Evolutionary conservation across 2,797 vertebrate genomes (phyloP).

Genomic region (Vespertilio murinus): DNA sequence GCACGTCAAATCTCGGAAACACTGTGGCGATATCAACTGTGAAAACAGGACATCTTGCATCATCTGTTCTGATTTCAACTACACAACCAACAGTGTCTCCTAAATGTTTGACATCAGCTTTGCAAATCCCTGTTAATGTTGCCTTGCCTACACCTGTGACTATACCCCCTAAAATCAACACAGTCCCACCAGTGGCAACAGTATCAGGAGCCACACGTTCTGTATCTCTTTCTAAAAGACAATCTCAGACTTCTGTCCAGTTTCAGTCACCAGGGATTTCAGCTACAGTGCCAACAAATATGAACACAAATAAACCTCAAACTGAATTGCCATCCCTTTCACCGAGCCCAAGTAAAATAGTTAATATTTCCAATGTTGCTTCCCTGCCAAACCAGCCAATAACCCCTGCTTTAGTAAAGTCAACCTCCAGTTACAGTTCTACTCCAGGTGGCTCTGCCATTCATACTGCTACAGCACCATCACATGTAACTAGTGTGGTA

Average conservation of each 20-base stretch:
- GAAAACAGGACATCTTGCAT: constrained; percentile 89
- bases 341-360: constrained; percentile 78
- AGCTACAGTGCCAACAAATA: constrained; percentile 79
- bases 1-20: constrained; percentile 82
- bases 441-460: constrained; percentile 53
- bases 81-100: constrained; percentile 83
- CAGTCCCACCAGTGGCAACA: constrained; percentile 76
- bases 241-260: constrained; percentile 75
- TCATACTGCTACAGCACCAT: constrained; percentile 74
- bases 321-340: constrained; percentile 68
- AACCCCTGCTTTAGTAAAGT: constrained; percentile 78
- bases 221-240: constrained; percentile 81
- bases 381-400: constrained; percentile 79
- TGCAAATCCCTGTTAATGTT: constrained; percentile 83
- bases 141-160: constrained; percentile 79
- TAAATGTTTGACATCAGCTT: constrained; percentile 83
- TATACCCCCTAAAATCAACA: constrained; percentile 72
- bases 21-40: constrained; percentile 87
- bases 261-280: constrained; percentile 81
- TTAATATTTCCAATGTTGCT: constrained; percentile 76
- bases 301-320: constrained; percentile 79
- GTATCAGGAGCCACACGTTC: constrained; percentile 68
- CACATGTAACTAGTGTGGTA: constrained; percentile 73
- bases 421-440: constrained; percentile 66
- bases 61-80: constrained; percentile 89